Base-by-base conservation (phyloP, 2,797 vertebrate species). In the Pelobates cultripes region DNA sequence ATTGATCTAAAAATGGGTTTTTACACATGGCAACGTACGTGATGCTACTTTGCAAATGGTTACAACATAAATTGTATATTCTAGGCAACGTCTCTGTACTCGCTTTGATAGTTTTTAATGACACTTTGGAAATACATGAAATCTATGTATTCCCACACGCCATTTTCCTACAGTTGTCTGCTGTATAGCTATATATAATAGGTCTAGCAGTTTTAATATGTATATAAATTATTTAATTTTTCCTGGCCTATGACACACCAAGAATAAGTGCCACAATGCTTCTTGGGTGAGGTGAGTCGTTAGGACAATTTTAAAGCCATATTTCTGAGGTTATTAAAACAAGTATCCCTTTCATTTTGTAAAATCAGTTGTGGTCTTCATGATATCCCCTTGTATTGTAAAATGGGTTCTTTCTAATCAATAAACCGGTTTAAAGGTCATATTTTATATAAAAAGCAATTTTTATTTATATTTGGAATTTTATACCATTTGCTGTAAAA, bases 251-350 rank as follows among this genome's bases (percentile, higher is more conserved):
- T 15, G 57, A 12, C 47, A 78, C 28, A 61, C 43, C 14, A 70
- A 57, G 60, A 57, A 9, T 57, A 71, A 72, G 66, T 63, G 71
- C 71, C 64, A 70, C 71, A 61, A 70, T 45, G 14, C 57, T 72
- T 45, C 47, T 53, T 53, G 8, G 17, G 55, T 42, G 47, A 68
- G 64, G 55, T 70, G 43, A 47, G 4, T 71, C 28, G 28, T 51
- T 71, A 71, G 15, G 45, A 42, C 51, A 45, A 9, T 64, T 64
- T 64, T 63, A 79, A 84, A 80, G 82, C 82, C 82, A 84, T 84
- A 84, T 17, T 61, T 44, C 44, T 71, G 9, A 75, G 60, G 3
- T n/a, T n/a, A 17, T 68, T 45, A 41, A 41, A 43, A 15, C 67
- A 47, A 55, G 17, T 64, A 10, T 17, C 61, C 12, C 61, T 64